Conservation (phyloP, 2,797 vertebrate species). For the Xiphorhynchus erythropygius region DNA sequence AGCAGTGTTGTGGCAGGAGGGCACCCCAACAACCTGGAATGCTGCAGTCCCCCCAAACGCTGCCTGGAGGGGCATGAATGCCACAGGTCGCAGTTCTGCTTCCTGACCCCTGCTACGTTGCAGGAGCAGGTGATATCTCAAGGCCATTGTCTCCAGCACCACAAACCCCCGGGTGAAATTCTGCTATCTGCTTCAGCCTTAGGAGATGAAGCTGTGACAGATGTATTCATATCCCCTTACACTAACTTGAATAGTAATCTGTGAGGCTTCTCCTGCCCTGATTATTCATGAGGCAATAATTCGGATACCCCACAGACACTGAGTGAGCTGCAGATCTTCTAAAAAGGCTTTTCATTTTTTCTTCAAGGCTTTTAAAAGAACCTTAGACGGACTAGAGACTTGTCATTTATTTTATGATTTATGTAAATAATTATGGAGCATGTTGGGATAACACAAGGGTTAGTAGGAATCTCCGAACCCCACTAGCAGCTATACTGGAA, state of each 20-base stretch:
- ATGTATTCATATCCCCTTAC: background rate
- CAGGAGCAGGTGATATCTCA: accelerated
- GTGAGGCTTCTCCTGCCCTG: background rate
- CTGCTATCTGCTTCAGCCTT: background rate
- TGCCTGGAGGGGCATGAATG: background rate
- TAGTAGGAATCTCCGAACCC: background rate
- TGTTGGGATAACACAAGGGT: background rate
- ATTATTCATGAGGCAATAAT: constrained; percentile 22
- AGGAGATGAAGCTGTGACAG: background rate
- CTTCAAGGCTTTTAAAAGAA: background rate
- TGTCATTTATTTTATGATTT: background rate
- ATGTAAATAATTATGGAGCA: background rate
- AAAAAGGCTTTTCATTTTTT: background rate
- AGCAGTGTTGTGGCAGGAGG: background rate
- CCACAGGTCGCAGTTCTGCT: background rate
- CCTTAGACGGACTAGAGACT: background rate
- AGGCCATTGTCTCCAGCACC: accelerated
- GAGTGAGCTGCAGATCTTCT: background rate
- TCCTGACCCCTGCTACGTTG: background rate
- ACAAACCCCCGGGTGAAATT: background rate
- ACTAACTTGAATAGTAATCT: background rate
- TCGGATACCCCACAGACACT: background rate
- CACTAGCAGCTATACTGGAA: background rate
- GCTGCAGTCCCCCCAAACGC: background rate
- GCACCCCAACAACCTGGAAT: background rate